phyloP scores from a whole-genome alignment of 2,888 invertebrate genomes.

The Subacronicta megacephala region DNA sequence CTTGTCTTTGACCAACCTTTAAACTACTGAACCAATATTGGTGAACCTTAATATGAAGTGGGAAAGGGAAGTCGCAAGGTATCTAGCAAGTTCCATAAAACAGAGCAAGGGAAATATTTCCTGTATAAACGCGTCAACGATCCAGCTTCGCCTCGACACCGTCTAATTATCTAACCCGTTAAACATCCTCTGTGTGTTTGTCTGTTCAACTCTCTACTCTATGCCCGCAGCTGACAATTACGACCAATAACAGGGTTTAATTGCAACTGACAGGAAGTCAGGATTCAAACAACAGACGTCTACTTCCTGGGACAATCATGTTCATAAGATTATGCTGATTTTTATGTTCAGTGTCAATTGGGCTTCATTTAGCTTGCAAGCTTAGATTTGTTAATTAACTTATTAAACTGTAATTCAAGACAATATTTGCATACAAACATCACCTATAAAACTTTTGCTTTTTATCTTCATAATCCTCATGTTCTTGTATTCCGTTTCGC shows the following conservation, averaged over 20 bases:
- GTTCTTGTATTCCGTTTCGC: too few species aligned
- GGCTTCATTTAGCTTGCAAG: constrained; percentile 1
- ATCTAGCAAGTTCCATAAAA: neutral
- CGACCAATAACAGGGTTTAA: constrained; percentile 68
- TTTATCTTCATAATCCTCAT: too few species aligned
- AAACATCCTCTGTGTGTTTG: constrained; percentile 38
- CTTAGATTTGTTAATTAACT: neutral
- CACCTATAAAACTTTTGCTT: too few species aligned
- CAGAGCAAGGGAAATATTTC: constrained; percentile 3
- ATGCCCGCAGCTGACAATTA: constrained; percentile 68
- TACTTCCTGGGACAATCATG: constrained; percentile 50
- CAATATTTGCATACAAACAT: too few species aligned
- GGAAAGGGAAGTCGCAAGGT: neutral
- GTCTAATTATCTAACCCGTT: constrained; percentile 17
- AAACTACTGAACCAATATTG: too few species aligned
- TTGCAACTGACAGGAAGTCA: constrained; percentile 60
- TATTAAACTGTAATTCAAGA: too few species aligned
- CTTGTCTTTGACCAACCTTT: too few species aligned
- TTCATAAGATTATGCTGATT: constrained; percentile 25
- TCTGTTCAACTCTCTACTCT: constrained; percentile 50
- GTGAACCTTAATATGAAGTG: neutral
- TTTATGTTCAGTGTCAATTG: constrained; percentile 12
- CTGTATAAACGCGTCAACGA: constrained; percentile 7
- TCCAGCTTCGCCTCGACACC: constrained; percentile 8
- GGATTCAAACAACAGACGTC: constrained; percentile 27